A percentile compares a stretch with the other conserved stretches of the same genome.
Conservation (phyloP, 2,888 invertebrate species). For the Hirudinaria manillensis region DNA sequence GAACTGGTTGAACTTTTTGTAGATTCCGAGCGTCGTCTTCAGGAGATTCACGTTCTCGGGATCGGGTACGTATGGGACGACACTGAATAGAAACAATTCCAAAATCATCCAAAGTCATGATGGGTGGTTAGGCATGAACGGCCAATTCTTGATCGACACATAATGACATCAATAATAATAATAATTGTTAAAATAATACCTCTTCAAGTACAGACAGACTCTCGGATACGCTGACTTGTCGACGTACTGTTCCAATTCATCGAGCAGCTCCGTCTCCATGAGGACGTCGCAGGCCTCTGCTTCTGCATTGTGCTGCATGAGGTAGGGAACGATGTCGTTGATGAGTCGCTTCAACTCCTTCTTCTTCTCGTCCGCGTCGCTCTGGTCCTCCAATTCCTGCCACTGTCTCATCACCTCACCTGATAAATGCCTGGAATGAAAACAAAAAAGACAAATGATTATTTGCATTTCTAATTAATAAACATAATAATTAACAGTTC, state of each 20-base stretch:
- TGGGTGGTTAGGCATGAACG: too few relatives aligned
- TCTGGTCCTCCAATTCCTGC: conserved; percentile 54
- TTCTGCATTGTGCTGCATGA: conserved; percentile 96
- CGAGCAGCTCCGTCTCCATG: conserved; percentile 90
- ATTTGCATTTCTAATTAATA: neutral
- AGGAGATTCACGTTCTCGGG: conserved; percentile 77
- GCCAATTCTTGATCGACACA: too few relatives aligned
- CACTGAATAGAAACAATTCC: conserved; percentile 60
- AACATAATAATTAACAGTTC: neutral
- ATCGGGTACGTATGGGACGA: conserved; percentile 91
- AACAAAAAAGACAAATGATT: neutral
- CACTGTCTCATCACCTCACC: conserved; percentile 81
- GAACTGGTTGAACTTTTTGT: conserved; percentile 77
- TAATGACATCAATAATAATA: too few relatives aligned
- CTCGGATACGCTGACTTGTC: conserved; percentile 81
- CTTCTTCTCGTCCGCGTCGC: conserved; percentile 22
- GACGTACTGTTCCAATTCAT: conserved; percentile 77
- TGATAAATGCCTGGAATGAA: conserved; percentile 67
- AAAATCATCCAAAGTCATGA: neutral
- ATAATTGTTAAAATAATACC: conserved; percentile 50
- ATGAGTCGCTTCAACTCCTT: conserved; percentile 67
- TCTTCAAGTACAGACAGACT: conserved; percentile 83
- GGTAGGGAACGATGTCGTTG: conserved; percentile 81
- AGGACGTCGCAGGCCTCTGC: conserved; percentile 95
- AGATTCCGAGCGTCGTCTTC: conserved; percentile 75